Evolutionary conservation across 1,140 invertebrate species (phyloP), one percentile per base, ranked within the genome.

Genomic region (Coboldia fuscipes): DNA sequence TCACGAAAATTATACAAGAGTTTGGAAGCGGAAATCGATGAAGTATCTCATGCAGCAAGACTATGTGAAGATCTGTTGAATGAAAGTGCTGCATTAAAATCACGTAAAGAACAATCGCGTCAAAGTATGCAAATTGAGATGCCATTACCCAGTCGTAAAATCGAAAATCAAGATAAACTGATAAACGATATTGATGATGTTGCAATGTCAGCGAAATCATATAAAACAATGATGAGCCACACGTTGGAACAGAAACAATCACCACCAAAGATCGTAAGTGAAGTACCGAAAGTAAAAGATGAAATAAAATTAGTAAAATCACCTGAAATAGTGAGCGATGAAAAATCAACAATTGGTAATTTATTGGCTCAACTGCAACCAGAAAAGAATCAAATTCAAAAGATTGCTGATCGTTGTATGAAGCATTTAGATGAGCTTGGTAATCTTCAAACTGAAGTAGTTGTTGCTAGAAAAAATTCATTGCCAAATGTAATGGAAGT

Each of bases 61-160:
- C 44, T 56, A 12, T 60, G 58, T 42, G 56, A 56, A 32, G 52
- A 62, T 32, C 43, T 62, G 33, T 38, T 61, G 8, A 41, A 60
- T 12, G 50, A 53, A 4, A 58, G 53, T 0, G 44, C 61, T 21
- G 56, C 44, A 27, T 40, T 34, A 18, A 41, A 43, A 8, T n/a
- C 39, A 30, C 30, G 18, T 3, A 34, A 38, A 4, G 40, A 39
- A 21, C 9, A 14, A 8, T 6, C 12, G 12, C 2, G 27, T 33
- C 4, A 37, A n/a, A n/a, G n/a, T n/a, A n/a, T n/a, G n/a, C n/a
- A n/a, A n/a, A n/a, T n/a, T n/a, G n/a, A n/a, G n/a, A n/a, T n/a
- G 37, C 15, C 51, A 52, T 35, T 36, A 48, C 15, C 46, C 45
- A 19, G 45, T 50, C 29, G 48, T 51, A 29, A 47, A 43, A 28